Conservation (phyloP, 2,797 vertebrate genomes). For the Peromyscus aztecus region DNA sequence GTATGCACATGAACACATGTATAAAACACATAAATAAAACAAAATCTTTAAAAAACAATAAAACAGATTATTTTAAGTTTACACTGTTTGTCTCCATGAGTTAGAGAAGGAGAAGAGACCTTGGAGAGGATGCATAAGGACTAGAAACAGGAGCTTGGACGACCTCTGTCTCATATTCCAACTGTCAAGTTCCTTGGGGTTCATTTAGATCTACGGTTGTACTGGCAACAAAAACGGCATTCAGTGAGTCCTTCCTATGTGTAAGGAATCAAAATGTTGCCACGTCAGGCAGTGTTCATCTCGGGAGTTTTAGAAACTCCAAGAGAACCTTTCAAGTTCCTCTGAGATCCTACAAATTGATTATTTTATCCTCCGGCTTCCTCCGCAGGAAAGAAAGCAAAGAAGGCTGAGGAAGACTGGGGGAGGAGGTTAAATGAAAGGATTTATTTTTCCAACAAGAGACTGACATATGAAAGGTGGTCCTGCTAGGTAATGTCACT, state of each 20-base stretch:
- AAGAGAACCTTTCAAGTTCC: background rate
- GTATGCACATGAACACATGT: too few species aligned
- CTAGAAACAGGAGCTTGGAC: background rate
- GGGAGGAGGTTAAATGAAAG: background rate
- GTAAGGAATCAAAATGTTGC: background rate
- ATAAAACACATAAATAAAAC: background rate
- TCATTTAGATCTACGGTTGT: conserved; percentile 28
- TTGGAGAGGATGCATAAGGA: background rate
- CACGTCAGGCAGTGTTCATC: background rate
- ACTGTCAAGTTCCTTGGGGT: background rate
- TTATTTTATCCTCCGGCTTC: background rate
- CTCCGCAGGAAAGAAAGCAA: background rate
- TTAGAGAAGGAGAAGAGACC: background rate
- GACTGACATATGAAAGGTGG: background rate
- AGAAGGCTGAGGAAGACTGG: background rate
- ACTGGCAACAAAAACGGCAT: conserved; percentile 29
- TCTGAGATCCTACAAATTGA: background rate
- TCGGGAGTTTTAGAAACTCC: conserved; percentile 9
- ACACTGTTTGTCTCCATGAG: background rate
- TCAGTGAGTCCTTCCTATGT: background rate
- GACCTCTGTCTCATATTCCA: background rate
- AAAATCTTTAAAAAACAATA: background rate
- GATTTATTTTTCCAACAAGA: background rate
- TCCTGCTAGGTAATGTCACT: background rate
- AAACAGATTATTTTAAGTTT: background rate